phyloP scores from a whole-genome alignment of 92 coral and sea anemone genomes.

The Paragorgia papillata region DNA sequence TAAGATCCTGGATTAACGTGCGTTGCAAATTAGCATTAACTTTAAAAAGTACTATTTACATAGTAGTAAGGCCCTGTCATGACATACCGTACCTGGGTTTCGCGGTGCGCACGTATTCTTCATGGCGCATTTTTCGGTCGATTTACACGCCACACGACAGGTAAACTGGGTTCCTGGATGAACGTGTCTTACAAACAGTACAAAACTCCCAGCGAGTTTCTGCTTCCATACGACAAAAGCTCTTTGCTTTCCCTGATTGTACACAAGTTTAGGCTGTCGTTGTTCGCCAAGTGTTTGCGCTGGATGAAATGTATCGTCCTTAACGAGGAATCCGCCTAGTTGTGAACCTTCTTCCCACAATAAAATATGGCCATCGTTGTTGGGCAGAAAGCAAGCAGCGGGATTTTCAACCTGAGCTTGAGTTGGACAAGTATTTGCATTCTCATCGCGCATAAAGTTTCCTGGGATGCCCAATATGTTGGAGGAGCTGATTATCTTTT shows the following conservation, averaged over 20 bases:
- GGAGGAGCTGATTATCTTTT: slow-evolving; percentile 61
- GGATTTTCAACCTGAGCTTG: slow-evolving; percentile 68
- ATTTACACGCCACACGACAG: slow-evolving; percentile 62
- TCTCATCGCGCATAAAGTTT: slow-evolving; percentile 47
- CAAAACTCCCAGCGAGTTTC: slow-evolving; percentile 44
- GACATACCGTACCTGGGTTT: slow-evolving; percentile 36
- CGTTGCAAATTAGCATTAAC: too few species aligned
- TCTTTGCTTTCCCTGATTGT: slow-evolving; percentile 50
- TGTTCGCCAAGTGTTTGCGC: slow-evolving; percentile 63
- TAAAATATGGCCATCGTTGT: slow-evolving; percentile 70
- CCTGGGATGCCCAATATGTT: slow-evolving; percentile 55
- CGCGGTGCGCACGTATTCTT: slow-evolving; percentile 72
- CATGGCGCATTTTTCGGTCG: slow-evolving; percentile 69
- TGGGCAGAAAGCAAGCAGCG: slow-evolving; percentile 66
- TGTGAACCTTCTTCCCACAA: slow-evolving; percentile 78
- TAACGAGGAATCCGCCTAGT: slow-evolving; percentile 74
- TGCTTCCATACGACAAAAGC: slow-evolving; percentile 91
- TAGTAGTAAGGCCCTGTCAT: background rate
- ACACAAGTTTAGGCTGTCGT: slow-evolving; percentile 62
- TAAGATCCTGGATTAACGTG: too few species aligned
- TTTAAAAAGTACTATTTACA: too few species aligned
- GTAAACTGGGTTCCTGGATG: slow-evolving; percentile 54
- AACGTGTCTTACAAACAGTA: slow-evolving; percentile 68
- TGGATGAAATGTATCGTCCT: slow-evolving; percentile 66
- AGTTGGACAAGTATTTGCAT: slow-evolving; percentile 57